Evolutionary conservation across 2,888 invertebrate genomes (phyloP).

Genomic region (Petrolisthes manimaculis): DNA sequence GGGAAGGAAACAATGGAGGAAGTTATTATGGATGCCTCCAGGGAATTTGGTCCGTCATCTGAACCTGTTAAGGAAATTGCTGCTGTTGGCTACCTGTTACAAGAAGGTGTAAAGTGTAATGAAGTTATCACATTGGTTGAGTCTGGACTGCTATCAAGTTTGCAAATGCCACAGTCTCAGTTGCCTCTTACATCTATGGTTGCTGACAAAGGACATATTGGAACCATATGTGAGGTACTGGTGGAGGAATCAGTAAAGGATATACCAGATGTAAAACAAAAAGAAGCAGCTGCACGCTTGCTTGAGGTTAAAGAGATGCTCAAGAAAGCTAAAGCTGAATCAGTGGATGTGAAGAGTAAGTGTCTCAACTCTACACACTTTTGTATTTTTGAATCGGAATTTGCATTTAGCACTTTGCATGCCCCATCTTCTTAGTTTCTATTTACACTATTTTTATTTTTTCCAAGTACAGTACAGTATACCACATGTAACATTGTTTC

Average conservation of each 20-base stretch:
- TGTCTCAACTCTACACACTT: not conserved
- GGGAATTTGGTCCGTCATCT: conserved; percentile 63
- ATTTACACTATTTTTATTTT: conserved; percentile 3
- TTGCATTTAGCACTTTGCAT: not conserved
- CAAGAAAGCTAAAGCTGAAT: conserved; percentile 58
- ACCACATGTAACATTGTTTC: not conserved
- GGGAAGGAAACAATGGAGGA: conserved; percentile 62
- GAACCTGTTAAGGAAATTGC: conserved; percentile 63
- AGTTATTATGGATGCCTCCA: conserved; percentile 63
- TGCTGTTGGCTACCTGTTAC: conserved; percentile 59
- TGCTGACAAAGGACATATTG: conserved; percentile 58
- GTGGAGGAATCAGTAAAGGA: conserved; percentile 60
- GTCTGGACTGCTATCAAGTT: conserved; percentile 57
- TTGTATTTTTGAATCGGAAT: not conserved
- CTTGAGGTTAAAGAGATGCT: conserved; percentile 54
- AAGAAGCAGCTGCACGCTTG: conserved; percentile 49
- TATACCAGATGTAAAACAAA: conserved; percentile 42
- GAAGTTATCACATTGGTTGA: conserved; percentile 61
- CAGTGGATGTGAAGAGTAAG: conserved; percentile 65
- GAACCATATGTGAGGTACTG: conserved; percentile 62
- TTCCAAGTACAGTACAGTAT: not conserved
- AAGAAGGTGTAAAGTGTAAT: conserved; percentile 64
- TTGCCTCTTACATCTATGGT: conserved; percentile 62
- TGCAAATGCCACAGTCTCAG: conserved; percentile 56
- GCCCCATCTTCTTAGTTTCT: not conserved